phyloP scores from a whole-genome alignment of 2,888 invertebrate genomes.

The Anticlea derivata region DNA sequence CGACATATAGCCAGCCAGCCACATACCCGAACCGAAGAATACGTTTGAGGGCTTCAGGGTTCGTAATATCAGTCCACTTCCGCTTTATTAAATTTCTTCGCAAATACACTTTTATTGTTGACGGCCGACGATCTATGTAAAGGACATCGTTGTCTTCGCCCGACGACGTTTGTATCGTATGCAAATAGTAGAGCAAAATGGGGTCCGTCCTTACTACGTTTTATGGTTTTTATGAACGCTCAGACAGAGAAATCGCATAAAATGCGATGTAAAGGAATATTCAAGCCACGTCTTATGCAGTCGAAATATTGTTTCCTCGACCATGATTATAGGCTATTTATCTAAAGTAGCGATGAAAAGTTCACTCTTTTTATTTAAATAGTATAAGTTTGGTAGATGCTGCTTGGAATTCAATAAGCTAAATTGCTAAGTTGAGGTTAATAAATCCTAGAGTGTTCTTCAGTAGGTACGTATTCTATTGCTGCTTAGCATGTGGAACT shows the following conservation, averaged over 20 bases:
- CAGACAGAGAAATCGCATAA: conserved; percentile 47
- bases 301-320: conserved; percentile 39
- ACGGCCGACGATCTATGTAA: conserved; percentile 71
- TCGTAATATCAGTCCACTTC: conserved; percentile 77
- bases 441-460: too few relatives aligned
- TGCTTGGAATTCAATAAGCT: too few relatives aligned
- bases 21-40: conserved; percentile 28
- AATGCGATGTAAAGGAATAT: conserved; percentile 57
- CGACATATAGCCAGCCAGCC: conserved; percentile 9
- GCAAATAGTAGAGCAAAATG: conserved; percentile 76
- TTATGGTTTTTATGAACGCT: conserved; percentile 72
- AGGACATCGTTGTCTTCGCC: conserved; percentile 68
- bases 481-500: conserved; percentile 35
- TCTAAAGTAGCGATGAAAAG: not conserved
- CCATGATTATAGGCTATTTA: not conserved
- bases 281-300: conserved; percentile 47
- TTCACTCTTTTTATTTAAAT: too few relatives aligned
- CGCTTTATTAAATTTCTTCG: conserved; percentile 84
- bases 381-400: too few relatives aligned
- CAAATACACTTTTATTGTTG: conserved; percentile 82
- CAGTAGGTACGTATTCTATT: conserved; percentile 21
- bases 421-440: not conserved
- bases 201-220: conserved; percentile 65
- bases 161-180: conserved; percentile 73
- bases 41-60: conserved; percentile 52